These are phyloP conservation scores for Beaufortia kweichowensis DNA, from an alignment of 2,113 vertebrate species.

Conservation along the genomic window DNA sequence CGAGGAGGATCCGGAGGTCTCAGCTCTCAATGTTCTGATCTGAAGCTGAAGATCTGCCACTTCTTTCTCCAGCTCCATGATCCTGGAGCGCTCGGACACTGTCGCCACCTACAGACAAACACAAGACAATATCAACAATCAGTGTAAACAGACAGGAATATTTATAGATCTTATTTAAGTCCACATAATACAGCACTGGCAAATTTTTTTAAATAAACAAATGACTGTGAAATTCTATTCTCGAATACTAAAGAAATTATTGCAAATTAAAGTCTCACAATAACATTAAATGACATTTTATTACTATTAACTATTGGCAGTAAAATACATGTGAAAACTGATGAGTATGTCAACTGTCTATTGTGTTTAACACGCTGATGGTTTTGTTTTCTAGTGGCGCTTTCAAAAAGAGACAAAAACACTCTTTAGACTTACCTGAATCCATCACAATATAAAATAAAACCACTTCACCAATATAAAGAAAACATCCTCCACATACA, in stretches of 20 bases:
- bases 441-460: slow-evolving; percentile 44
- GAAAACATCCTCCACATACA: slow-evolving; percentile 16
- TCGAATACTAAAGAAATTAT: no score
- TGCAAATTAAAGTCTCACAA: no score
- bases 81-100: slow-evolving; percentile 92
- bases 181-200: no score
- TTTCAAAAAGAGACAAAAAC: not conserved
- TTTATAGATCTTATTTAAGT: no score
- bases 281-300: no score
- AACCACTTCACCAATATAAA: not conserved
- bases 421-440: slow-evolving; percentile 43
- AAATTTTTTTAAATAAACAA: no score
- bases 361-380: not conserved
- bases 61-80: slow-evolving; percentile 95
- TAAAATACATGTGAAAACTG: not conserved
- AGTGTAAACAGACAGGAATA: not conserved
- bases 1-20: slow-evolving; percentile 68
- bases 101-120: slow-evolving; percentile 83
- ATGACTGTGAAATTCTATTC: no score
- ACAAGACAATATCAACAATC: not conserved
- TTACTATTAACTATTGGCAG: no score
- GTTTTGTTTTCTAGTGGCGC: not conserved
- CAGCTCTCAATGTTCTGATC: slow-evolving; percentile 79
- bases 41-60: slow-evolving; percentile 83
- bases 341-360: not conserved